Conservation (phyloP, 1,140 invertebrate genomes). For the Neotoxoptera formosana region DNA sequence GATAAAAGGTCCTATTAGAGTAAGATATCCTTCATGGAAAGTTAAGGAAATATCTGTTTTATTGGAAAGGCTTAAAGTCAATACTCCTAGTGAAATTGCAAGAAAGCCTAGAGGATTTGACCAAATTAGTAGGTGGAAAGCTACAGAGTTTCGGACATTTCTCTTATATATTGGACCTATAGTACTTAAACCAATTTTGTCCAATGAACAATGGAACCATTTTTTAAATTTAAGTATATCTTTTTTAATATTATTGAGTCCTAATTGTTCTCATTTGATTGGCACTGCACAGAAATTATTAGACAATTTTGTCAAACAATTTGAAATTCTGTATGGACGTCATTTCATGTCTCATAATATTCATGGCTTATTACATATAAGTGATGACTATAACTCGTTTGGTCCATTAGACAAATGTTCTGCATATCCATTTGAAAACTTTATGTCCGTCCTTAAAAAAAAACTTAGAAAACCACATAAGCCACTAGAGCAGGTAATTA, state of each 20-base stretch:
- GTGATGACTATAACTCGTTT: not conserved
- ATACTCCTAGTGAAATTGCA: not conserved
- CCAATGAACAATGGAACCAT: not conserved
- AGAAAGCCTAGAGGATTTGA: not conserved
- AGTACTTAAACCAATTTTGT: not conserved
- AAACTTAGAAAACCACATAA: not conserved
- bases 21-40: not conserved
- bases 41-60: not conserved
- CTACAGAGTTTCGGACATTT: not conserved
- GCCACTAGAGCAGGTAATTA: not conserved
- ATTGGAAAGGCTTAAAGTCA: not conserved
- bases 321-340: not conserved
- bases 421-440: not conserved
- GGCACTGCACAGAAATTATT: not conserved
- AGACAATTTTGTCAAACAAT: not conserved
- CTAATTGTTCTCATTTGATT: not conserved
- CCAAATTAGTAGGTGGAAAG: not conserved
- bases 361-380: not conserved
- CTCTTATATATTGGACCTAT: not conserved
- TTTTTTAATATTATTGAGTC: not conserved
- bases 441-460: not conserved
- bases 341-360: not conserved
- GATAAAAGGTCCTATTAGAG: not conserved
- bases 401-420: not conserved
- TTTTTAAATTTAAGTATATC: constrained; percentile 20